These are phyloP conservation scores for Limnothrissa miodon DNA, from an alignment of 2,113 vertebrate genomes.

Conservation along the genomic window DNA sequence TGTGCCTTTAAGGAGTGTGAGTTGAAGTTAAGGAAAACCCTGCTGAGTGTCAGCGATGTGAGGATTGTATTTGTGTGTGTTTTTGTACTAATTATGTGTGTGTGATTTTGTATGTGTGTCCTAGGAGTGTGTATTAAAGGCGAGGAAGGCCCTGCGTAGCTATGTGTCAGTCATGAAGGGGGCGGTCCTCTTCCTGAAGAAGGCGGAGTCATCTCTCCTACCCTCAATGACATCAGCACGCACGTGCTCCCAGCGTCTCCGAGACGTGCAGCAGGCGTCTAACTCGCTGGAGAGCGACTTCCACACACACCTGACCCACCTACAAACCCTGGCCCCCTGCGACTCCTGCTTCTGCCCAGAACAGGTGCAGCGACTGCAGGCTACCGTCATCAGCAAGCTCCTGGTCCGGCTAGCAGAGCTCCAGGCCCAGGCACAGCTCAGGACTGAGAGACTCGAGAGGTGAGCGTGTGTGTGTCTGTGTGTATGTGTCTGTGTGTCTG, in stretches of 20 bases:
- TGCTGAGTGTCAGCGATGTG: slow-evolving; percentile 58
- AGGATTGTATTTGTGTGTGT: too few relatives aligned
- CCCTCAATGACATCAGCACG: slow-evolving; percentile 50
- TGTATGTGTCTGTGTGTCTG: slow-evolving; percentile 8
- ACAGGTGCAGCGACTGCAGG: slow-evolving; percentile 63
- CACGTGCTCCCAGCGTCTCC: slow-evolving; percentile 52
- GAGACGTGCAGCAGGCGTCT: slow-evolving; percentile 49
- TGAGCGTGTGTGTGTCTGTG: slow-evolving; percentile 37
- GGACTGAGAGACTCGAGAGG: slow-evolving; percentile 63
- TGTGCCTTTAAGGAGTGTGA: slow-evolving; percentile 68
- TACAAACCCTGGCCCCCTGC: slow-evolving; percentile 63
- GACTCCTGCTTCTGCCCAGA: slow-evolving; percentile 62
- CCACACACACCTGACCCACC: slow-evolving; percentile 59
- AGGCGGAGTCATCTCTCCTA: slow-evolving; percentile 60
- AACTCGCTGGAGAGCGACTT: slow-evolving; percentile 67
- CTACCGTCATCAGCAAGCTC: slow-evolving; percentile 67
- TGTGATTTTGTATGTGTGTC: neutral
- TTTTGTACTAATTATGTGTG: neutral
- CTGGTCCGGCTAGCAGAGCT: slow-evolving; percentile 65
- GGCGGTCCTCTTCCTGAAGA: slow-evolving; percentile 56
- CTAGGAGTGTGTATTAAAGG: slow-evolving; percentile 70
- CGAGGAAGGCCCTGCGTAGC: slow-evolving; percentile 59
- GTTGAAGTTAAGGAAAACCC: slow-evolving; percentile 58
- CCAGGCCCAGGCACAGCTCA: slow-evolving; percentile 64
- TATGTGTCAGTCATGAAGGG: slow-evolving; percentile 62